Conservation (phyloP, 2,797 vertebrate genomes). For the Coracias cyanogaster region DNA sequence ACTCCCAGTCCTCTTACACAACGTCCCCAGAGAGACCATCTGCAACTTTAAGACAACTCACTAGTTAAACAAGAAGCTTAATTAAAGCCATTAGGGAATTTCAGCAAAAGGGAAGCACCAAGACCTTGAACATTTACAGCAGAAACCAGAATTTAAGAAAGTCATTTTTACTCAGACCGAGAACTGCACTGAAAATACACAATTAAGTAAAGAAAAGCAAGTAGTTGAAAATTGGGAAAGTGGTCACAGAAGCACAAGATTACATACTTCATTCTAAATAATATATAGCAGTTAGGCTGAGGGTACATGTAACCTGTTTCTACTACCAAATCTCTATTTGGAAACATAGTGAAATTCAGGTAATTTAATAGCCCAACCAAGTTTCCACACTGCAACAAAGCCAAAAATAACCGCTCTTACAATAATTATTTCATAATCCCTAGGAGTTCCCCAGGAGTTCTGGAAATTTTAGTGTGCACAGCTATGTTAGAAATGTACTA, state of each 20-base stretch:
- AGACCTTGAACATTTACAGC: background rate
- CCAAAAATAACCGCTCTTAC: constrained; percentile 15
- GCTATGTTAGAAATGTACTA: constrained; percentile 30
- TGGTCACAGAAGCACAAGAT: background rate
- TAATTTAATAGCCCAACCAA: background rate
- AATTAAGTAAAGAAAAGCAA: background rate
- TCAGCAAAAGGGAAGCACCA: rapidly evolving
- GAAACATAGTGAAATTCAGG: background rate
- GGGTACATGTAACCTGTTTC: background rate
- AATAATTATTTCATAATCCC: constrained; percentile 5
- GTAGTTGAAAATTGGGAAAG: background rate
- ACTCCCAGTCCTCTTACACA: background rate
- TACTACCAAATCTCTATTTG: background rate
- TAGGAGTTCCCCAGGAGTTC: constrained; percentile 32
- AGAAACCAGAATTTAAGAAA: background rate
- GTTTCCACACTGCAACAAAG: background rate
- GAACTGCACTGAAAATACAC: background rate
- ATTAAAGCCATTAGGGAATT: background rate
- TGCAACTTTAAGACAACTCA: background rate
- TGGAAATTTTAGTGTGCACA: background rate
- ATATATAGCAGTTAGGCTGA: background rate
- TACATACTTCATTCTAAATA: background rate
- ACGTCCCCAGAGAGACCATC: background rate
- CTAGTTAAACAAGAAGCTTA: background rate
- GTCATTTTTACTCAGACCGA: background rate